Evolutionary conservation across 2,113 vertebrate species (phyloP).

Genomic region (Strix uralensis): DNA sequence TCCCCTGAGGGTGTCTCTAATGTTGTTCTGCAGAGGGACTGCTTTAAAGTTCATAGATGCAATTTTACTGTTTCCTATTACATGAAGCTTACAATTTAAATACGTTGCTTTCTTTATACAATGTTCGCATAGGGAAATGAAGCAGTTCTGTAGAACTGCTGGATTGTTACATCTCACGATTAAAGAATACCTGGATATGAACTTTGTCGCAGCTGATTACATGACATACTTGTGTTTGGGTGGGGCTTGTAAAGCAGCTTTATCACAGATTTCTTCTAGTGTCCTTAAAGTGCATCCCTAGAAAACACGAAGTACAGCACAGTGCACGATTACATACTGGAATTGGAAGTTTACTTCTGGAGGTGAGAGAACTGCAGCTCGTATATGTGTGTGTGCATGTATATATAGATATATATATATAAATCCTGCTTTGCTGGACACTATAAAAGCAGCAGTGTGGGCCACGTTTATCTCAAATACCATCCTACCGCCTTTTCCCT

Average conservation of each 20-base stretch:
- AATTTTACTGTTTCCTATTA: slow-evolving; percentile 9
- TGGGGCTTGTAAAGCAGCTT: not conserved
- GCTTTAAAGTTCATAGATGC: not conserved
- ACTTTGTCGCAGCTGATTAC: not conserved
- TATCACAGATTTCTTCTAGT: not conserved
- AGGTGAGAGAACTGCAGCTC: not conserved
- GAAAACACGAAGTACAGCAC: not conserved
- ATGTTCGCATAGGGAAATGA: not conserved
- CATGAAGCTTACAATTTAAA: not conserved
- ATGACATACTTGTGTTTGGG: not conserved
- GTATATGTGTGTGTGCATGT: not conserved
- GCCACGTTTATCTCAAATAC: not conserved
- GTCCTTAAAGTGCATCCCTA: not conserved
- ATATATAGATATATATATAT: not conserved
- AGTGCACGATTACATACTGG: not conserved
- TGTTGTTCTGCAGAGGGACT: not conserved
- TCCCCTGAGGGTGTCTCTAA: not conserved
- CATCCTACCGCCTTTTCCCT: not conserved
- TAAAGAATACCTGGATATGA: slow-evolving; percentile 7
- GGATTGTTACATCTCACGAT: not conserved
- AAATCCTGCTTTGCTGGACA: not conserved
- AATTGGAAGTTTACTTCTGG: not conserved
- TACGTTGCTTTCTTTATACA: not conserved
- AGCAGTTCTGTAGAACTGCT: not conserved
- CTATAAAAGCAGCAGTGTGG: not conserved